Evolutionary conservation across 2,888 invertebrate genomes (phyloP), one percentile per base, ranked within the genome.

Genomic region (Vandiemenella viatica): DNA sequence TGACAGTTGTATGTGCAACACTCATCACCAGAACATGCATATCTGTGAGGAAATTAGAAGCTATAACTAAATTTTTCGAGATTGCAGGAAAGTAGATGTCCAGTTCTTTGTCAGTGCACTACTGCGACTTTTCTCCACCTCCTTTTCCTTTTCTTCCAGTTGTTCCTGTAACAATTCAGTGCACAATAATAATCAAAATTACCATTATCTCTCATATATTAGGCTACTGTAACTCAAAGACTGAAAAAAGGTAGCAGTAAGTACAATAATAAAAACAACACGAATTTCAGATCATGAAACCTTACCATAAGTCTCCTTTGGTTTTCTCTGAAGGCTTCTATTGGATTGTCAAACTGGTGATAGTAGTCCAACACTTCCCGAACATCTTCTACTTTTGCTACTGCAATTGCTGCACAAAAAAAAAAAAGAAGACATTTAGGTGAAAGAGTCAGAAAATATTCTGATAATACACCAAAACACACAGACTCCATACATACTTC

Each of bases 311-410:
- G 72, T 57, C 76, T 76, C 50, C 80, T 76, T 67, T 93, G 93
- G 69, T 92, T 92, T 62, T 90, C 87, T 60, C 88, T 77, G 70
- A 97, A 98, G 56, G 87, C 85, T 52, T 78, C 79, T 42, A 97
- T 75, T 5, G 97, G 97, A 72, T 97, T 86, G 32, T 91, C 88
- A 68, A 88, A 96, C 65, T 90, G 83, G 55, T 81, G 81, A 70
- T 98, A 98, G 70, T 92, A 90, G 50, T 77, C 80, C 43, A 98
- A 67, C 20, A 96, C 96, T 48, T 91, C 88, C 50, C 98, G 75
- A 0, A 99, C 95, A 71, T 98, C 98, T 18, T 84, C 79, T 13
- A 96, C 86, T 57, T 89, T 85, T 50, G 86, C 85, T 55, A 83
- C 75, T n/a, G 86, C 85, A 63, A 98, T 83, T 20, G 92, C 93